phyloP scores from a whole-genome alignment of 2,797 vertebrate species.

The Nothura maculosa region DNA sequence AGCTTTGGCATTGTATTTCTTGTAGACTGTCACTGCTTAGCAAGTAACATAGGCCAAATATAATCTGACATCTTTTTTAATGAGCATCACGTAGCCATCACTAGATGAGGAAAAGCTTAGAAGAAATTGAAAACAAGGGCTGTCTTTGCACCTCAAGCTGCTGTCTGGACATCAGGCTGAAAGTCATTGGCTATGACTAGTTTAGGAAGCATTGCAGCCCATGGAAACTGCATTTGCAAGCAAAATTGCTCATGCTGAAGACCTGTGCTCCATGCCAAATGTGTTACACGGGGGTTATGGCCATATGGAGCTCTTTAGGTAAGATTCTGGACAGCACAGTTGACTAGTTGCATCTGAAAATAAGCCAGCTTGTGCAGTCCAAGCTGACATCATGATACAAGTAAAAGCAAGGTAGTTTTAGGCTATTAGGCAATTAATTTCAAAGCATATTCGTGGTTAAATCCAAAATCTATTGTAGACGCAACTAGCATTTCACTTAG shows the following conservation, averaged over 20 bases:
- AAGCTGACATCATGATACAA: background rate
- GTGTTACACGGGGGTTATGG: background rate
- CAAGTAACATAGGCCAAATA: background rate
- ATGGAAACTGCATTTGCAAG: background rate
- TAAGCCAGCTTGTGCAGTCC: too few species aligned
- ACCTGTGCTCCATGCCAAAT: background rate
- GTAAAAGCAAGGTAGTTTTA: background rate
- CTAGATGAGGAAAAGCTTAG: background rate
- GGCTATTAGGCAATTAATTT: background rate
- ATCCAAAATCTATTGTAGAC: background rate
- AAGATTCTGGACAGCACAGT: background rate
- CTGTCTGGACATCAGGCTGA: background rate
- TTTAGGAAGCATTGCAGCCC: background rate
- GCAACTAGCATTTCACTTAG: background rate
- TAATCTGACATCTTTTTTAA: background rate
- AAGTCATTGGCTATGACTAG: background rate
- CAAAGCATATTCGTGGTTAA: background rate
- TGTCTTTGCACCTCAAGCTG: too few species aligned
- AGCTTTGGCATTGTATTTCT: background rate
- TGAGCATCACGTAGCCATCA: too few species aligned
- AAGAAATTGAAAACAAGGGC: background rate
- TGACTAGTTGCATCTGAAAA: background rate
- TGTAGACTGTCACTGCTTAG: background rate
- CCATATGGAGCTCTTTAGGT: background rate
- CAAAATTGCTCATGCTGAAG: background rate